Percentiles rank a stretch among this genome's conserved stretches.
Conservation (phyloP, 2,888 invertebrate species). For the Actias luna region DNA sequence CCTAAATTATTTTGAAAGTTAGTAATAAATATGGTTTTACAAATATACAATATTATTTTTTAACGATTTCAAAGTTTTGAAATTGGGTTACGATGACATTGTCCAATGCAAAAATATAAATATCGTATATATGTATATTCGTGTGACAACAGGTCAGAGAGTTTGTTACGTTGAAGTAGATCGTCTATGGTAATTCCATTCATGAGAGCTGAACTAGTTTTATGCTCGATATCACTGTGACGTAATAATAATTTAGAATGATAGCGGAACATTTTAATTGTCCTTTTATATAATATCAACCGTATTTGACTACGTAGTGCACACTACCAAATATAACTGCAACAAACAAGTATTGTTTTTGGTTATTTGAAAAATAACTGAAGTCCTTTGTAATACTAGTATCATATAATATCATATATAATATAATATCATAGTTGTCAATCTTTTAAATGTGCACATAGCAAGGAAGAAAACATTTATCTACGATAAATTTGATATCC, state of each 20-base stretch:
- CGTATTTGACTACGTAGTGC: neutral
- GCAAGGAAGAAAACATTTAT: too few species aligned
- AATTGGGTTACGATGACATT: neutral
- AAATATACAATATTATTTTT: too few species aligned
- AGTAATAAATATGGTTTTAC: too few species aligned
- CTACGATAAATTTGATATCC: neutral
- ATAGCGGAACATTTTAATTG: conserved; percentile 6
- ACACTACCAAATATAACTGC: too few species aligned
- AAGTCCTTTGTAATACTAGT: too few species aligned
- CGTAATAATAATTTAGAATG: conserved; percentile 28
- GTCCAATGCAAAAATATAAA: neutral
- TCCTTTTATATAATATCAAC: neutral
- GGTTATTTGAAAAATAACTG: too few species aligned
- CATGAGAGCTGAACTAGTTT: conserved; percentile 50
- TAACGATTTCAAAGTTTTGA: neutral
- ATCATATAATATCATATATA: too few species aligned
- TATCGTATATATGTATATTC: neutral
- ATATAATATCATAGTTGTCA: too few species aligned
- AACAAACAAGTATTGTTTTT: too few species aligned
- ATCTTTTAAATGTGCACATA: too few species aligned
- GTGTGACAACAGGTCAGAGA: neutral
- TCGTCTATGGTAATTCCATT: conserved; percentile 44
- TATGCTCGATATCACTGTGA: conserved; percentile 33
- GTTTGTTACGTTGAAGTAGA: neutral
- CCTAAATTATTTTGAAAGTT: too few species aligned